These are phyloP conservation scores for Galeruca laticollis DNA, from an alignment of 2,888 invertebrate species.

Conservation along the genomic window DNA sequence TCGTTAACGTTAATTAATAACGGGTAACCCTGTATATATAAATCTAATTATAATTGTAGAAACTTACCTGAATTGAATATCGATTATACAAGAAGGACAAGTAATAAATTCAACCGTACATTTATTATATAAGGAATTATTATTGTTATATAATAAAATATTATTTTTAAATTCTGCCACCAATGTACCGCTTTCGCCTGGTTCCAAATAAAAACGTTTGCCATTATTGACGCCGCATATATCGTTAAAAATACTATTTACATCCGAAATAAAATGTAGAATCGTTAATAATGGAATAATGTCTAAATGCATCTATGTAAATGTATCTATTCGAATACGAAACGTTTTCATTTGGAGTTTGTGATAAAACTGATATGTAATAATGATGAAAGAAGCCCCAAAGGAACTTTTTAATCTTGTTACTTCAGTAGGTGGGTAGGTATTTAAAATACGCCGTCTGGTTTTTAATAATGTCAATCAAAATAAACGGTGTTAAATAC, in stretches of 20 bases:
- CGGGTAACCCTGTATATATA: too few relatives aligned
- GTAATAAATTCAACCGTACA: constrained; percentile 77
- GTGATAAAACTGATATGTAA: neutral
- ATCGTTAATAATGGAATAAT: constrained; percentile 13
- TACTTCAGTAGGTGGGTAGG: constrained; percentile 28
- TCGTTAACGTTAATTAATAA: too few relatives aligned
- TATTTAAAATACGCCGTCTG: neutral
- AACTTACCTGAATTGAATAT: constrained; percentile 67
- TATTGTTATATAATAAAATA: constrained; percentile 25
- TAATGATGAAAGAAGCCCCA: constrained; percentile 41
- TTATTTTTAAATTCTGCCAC: constrained; percentile 60
- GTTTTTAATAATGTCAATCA: too few relatives aligned
- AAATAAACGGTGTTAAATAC: too few relatives aligned
- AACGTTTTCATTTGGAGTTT: constrained; percentile 6
- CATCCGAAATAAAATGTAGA: constrained; percentile 19
- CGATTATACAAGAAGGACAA: constrained; percentile 77
- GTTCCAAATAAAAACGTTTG: constrained; percentile 61
- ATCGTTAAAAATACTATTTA: constrained; percentile 41
- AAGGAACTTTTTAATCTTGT: constrained; percentile 38
- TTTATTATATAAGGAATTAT: constrained; percentile 62
- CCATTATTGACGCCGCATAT: constrained; percentile 49
- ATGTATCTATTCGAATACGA: neutral
- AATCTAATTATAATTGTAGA: too few relatives aligned
- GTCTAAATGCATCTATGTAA: constrained; percentile 22
- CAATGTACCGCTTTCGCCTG: constrained; percentile 62